Percentiles rank a stretch among this genome's conserved stretches.
Conservation (phyloP, 2,888 invertebrate genomes). For the Plagodis pulveraria region DNA sequence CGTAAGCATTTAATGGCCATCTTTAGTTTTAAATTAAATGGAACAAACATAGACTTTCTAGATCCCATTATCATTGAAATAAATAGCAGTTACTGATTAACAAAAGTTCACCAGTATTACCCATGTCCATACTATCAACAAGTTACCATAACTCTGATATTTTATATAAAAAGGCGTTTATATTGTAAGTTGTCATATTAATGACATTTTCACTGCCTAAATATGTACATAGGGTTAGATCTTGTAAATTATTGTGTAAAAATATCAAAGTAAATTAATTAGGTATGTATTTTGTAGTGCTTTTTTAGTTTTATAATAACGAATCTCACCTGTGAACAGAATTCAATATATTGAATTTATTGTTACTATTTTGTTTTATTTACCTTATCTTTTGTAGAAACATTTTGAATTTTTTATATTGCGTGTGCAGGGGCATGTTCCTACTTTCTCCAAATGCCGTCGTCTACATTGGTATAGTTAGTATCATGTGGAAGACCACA, state of each 20-base stretch:
- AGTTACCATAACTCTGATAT: slow-evolving; percentile 54
- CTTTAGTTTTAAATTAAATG: slow-evolving; percentile 66
- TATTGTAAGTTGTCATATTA: slow-evolving; percentile 15
- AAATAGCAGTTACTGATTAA: not conserved
- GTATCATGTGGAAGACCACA: too few relatives aligned
- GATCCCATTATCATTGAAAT: not conserved
- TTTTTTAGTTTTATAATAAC: slow-evolving; percentile 53
- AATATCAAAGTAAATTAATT: slow-evolving; percentile 62
- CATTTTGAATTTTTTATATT: too few relatives aligned
- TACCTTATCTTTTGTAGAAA: not conserved
- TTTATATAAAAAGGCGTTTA: slow-evolving; percentile 4
- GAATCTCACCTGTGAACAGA: slow-evolving; percentile 65
- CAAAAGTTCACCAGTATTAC: slow-evolving; percentile 40
- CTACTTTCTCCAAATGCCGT: too few relatives aligned
- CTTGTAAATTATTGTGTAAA: slow-evolving; percentile 75
- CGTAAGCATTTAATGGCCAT: slow-evolving; percentile 63
- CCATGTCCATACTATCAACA: slow-evolving; percentile 38
- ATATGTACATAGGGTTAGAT: slow-evolving; percentile 50
- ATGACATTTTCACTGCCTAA: slow-evolving; percentile 65
- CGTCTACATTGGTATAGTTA: too few relatives aligned
- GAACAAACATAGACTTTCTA: slow-evolving; percentile 16
- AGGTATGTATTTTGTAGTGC: slow-evolving; percentile 43
- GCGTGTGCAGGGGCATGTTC: too few relatives aligned
- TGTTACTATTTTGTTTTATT: slow-evolving; percentile 50
- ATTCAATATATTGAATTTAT: slow-evolving; percentile 56